Base-by-base conservation (phyloP, 2,888 invertebrate genomes). In the Clepsis dumicolana region DNA sequence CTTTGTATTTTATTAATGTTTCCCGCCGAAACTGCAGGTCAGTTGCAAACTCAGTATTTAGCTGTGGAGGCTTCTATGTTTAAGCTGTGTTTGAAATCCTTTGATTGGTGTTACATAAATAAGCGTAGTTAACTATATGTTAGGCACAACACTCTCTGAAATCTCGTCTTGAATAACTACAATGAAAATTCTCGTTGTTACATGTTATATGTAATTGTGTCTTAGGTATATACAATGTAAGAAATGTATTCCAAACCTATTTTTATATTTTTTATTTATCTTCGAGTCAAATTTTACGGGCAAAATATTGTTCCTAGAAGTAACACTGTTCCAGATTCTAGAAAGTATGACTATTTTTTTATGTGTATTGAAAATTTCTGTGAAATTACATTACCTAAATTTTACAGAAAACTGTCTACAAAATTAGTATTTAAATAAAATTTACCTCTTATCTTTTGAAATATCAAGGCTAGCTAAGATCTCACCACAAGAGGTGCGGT, bases 241-340 rank as follows among this genome's bases (percentile, higher is more conserved):
- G 29, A 41, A 64, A 60, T 21, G 41, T 54, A 32, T 50, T 56
- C 8, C n/a, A 60, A 48, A 56, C 50, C 48, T 63, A 67, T 67
- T 67, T 67, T 67, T 62, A 48, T 67, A 56, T 38, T 62, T 62
- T 35, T 25, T 27, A 62, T 67, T 57, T 62, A 67, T 38, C 38
- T 18, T 27, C 10, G 59, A 48, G 25, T 25, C 32, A 67, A 16
- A 67, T 48, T 54, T 44, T 54, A 61, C 35, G 10, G 48, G 41
- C 44, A 54, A 38, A 57, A 29, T 32, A 50, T 48, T 63, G 62
- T 63, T 27, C 50, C n/a, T 41, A 59, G 56, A 50, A 56, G 50
- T 62, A 50, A 24, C 48, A 67, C 54, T 38, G 38, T 56, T 67
- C 24, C 67, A 35, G 8, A 56, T 50, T n/a, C 50, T 27, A 12